Evolutionary conservation across 2,113 vertebrate species (phyloP), one percentile per base, ranked within the genome.

Genomic region (Copsychus sechellarum): DNA sequence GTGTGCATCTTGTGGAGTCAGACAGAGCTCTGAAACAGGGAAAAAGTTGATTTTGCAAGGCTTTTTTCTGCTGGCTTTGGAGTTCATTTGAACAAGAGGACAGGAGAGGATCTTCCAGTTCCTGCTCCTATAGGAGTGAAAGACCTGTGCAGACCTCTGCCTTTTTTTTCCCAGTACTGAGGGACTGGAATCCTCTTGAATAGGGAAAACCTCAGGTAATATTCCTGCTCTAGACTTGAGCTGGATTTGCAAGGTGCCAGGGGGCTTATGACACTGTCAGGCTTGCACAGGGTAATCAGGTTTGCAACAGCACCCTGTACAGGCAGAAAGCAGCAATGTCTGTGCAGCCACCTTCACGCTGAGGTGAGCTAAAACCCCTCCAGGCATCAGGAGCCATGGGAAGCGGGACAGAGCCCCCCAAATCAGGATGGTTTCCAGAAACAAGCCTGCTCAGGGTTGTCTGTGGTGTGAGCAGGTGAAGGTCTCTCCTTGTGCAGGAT

Each of bases 261-360:
- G 14, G 34, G 28, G 2, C 5, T 94, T 65, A 57, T 9, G 69
- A 50, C 64, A 48, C 40, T 24, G 9, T 36, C 50, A 57, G 43
- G 10, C 21, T 88, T 64, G n/a, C 33, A 26, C 2, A 5, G 48
- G 24, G 6, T 74, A 67, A 72, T 28, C 38, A 43, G 40, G 21
- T 87, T 74, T 66, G 51, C 43, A 87, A 47, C 36, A 61, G 33
- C 26, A 24, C 50, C 36, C 70, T 34, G 22, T 23, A 12, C 14
- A 66, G 34, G 47, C 47, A 76, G 21, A 67, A 60, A 22, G 11
- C 51, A 76, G 23, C 17, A 57, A 21, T 7, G 6, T 45, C 36
- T 62, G 28, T 57, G 47, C 50, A 61, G 22, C n/a, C 21, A 53
- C 20, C 13, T 60, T 58, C 34, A 28, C 0, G 0, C 4, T 0